Base-by-base conservation (phyloP, 2,888 invertebrate genomes). In the Siphlonurus alternatus region DNA sequence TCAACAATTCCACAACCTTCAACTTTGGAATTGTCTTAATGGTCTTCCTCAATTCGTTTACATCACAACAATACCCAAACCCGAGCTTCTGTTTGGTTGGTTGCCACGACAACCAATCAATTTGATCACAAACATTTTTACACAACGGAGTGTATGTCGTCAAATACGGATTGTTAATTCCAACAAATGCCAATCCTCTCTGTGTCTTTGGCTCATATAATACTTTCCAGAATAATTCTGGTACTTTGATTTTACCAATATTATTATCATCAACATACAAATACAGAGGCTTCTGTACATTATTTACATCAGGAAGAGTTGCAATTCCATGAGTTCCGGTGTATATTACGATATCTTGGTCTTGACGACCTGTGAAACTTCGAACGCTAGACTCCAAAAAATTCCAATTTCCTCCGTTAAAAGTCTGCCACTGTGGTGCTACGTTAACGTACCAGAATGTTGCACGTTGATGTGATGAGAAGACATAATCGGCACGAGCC, bases 361-460 rank as follows among this genome's bases (percentile, higher is more conserved):
- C 7, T 19, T 18, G 23, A 2, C 2, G 5, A 56, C 5, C n/a
- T 20, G 22, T 56, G 20, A 10, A 56, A n/a, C 22, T 56, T 56
- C 56, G 7, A 5, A 56, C 56, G n/a, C 22, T 56, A 5, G n/a
- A n/a, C n/a, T 56, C 56, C n/a, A 56, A 22, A 5, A 53, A 25
- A 60, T 76, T 73, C 84, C 84, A 85, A 67, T 81, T 82, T 15
- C 79, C 79, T 0, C 73, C 79, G 70, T 85, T 85, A 69, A 84
- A 81, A 1, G 74, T 75, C 68, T 83, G 82, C 85, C 85, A 87
- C 68, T 86, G 86, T 1, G 86, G 85, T 1, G 82, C 82, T 1
- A 79, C 79, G 70, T 87, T 87, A 63, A 84, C 74, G 70, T 81
- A 85, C 72, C 82, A 83, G 73, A 84, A 85, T 0, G 82, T 81